Conservation (phyloP, 1,140 invertebrate genomes). For the Caerostris darwini region DNA sequence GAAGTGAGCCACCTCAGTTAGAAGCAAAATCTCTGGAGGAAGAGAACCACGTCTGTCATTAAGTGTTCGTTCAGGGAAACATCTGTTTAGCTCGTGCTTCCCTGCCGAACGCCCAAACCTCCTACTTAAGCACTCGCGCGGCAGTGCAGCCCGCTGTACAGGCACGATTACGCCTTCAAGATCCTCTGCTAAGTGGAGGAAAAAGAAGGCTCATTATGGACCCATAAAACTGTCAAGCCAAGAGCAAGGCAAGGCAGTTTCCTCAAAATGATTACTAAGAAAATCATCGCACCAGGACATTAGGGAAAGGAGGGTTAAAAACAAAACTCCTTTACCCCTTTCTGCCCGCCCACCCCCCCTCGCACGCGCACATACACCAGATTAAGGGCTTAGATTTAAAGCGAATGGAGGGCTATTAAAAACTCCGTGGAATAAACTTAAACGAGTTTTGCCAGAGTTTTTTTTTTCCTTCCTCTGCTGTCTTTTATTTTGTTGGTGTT, state of each 20-base stretch:
- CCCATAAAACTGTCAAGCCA: constrained; percentile 25
- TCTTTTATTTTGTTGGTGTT: constrained; percentile 3
- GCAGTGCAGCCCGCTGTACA: no score
- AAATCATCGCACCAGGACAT: constrained; percentile 15
- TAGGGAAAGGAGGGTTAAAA: background rate
- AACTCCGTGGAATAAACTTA: constrained; percentile 15
- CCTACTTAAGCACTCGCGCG: background rate
- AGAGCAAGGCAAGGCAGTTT: background rate
- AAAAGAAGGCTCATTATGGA: constrained; percentile 17
- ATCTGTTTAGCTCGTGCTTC: background rate
- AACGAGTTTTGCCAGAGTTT: background rate
- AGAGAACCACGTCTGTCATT: background rate
- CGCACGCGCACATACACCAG: background rate
- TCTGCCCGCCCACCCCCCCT: no score
- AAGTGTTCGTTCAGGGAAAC: background rate
- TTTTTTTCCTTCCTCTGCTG: no score
- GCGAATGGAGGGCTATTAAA: constrained; percentile 7
- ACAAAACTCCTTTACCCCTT: background rate
- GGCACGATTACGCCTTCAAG: background rate
- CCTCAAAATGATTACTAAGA: constrained; percentile 2
- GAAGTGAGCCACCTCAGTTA: background rate
- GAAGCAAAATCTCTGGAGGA: background rate
- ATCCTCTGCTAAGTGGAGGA: background rate
- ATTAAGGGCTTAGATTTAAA: constrained; percentile 37
- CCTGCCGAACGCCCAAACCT: background rate